Base-by-base conservation (phyloP, 2,797 vertebrate species). In the Trachops cirrhosus region DNA sequence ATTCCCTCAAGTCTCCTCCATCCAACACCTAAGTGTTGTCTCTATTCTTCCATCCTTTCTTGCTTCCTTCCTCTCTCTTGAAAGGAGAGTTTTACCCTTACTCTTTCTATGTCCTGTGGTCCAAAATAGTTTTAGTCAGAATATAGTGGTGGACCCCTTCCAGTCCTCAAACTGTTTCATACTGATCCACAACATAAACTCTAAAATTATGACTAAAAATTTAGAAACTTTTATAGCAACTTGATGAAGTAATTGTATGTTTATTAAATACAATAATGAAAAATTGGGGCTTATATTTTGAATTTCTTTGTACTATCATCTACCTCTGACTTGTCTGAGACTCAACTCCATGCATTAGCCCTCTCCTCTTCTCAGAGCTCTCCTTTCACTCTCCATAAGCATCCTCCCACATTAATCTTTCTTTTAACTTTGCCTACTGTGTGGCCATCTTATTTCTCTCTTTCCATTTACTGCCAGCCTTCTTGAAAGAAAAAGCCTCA, bases 301-400 rank as follows among this genome's bases (percentile, higher is more conserved):
- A 96, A 64, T 57, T n/a, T 70, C 87, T 94, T 91, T 97, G 29
- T 64, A 50, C 15, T 71, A 50, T 15, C 68, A 64, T 74, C 39
- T 9, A 92, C 34, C n/a, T 18, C 68, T 93, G 82, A 85, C n/a
- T 96, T 94, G 41, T 87, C 44, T 82, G 87, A 96, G 41, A 87
- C n/a, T 70, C 62, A n/a, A 21, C 2, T 64, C n/a, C 54, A 48
- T 54, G 22, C 48, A 50, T 91, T 74, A 78, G 24, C 24, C 34
- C 15, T 95, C 34, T 85, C n/a, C n/a, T 79, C 44, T 89, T 89
- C 71, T 68, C 32, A 32, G 86, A 67, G 52, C 29, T 64, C 46
- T 54, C n/a, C 22, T 70, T 34, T 89, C 54, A 78, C 26, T 77
- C 32, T 79, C 32, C 37, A 41, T 29, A 91, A 39, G 11, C 26